These are phyloP conservation scores for Manduca sexta DNA, from an alignment of 1,140 invertebrate genomes.

Conservation along the genomic window DNA sequence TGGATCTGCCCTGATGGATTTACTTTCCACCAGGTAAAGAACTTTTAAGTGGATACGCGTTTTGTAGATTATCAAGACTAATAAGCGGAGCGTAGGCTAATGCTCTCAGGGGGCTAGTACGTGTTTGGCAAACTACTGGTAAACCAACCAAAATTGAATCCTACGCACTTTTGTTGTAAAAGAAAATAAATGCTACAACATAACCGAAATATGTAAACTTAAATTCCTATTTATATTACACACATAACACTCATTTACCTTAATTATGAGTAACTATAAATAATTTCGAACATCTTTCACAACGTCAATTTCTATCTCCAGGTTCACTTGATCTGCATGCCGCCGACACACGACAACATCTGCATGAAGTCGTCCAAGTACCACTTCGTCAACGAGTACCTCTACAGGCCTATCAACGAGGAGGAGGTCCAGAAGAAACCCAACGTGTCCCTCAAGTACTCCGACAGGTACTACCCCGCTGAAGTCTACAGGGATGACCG, in stretches of 20 bases:
- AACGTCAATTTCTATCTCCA: conserved; percentile 34
- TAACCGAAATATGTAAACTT: too few species aligned
- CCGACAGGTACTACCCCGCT: conserved; percentile 87
- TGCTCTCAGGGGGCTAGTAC: too few species aligned
- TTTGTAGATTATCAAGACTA: not conserved
- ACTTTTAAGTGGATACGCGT: too few species aligned
- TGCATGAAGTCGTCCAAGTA: conserved; percentile 92
- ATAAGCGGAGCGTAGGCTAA: too few species aligned
- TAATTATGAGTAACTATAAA: too few species aligned
- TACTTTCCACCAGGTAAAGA: conserved; percentile 88
- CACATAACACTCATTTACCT: too few species aligned
- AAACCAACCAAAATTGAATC: too few species aligned
- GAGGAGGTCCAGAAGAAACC: conserved; percentile 86
- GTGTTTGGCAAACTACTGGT: too few species aligned
- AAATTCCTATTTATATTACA: too few species aligned
- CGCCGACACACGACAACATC: conserved; percentile 89
- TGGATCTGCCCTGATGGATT: conserved; percentile 96
- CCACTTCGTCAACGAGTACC: conserved; percentile 94
- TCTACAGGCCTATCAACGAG: conserved; percentile 90
- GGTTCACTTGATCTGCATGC: conserved; percentile 95
- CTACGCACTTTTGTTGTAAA: too few species aligned
- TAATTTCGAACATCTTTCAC: too few species aligned
- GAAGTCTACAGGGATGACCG: conserved; percentile 82
- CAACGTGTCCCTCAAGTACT: conserved; percentile 88
- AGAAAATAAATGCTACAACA: not conserved